These are phyloP conservation scores for Crossaster papposus DNA, from an alignment of 53 echinoderm and acorn worm species.

Conservation along the genomic window DNA sequence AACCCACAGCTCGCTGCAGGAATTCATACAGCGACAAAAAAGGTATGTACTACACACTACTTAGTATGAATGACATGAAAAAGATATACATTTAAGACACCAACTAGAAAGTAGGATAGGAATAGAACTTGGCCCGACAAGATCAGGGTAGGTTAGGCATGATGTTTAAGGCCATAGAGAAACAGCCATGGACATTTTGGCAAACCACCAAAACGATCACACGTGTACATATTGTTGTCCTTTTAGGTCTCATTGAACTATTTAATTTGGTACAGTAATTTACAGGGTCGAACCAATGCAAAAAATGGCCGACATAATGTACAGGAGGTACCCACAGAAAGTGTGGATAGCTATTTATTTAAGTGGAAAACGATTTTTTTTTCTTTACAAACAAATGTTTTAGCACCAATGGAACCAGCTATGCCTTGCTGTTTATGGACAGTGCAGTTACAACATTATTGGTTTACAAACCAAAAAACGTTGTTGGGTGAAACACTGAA, in stretches of 20 bases:
- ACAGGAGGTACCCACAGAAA: slow-evolving; percentile 53
- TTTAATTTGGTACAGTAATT: slow-evolving; percentile 67
- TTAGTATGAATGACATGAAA: neutral
- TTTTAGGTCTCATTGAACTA: neutral
- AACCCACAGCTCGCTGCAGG: too few species aligned
- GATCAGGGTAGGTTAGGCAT: neutral
- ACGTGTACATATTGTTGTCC: slow-evolving; percentile 7
- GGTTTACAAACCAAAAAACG: neutral
- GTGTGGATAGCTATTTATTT: slow-evolving; percentile 34
- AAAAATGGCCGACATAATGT: slow-evolving; percentile 63
- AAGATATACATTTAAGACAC: neutral
- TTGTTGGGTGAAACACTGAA: neutral
- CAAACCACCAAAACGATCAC: neutral
- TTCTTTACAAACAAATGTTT: slow-evolving; percentile 52
- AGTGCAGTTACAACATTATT: slow-evolving; percentile 35
- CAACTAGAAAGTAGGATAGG: neutral
- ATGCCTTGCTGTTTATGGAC: slow-evolving; percentile 50
- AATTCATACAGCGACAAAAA: too few species aligned
- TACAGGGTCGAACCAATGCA: slow-evolving; percentile 59
- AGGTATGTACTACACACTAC: neutral
- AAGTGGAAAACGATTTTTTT: slow-evolving; percentile 45
- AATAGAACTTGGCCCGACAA: neutral
- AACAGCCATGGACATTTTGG: neutral
- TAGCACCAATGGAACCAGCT: slow-evolving; percentile 58
- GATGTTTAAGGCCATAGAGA: neutral